These are phyloP conservation scores for Protomyctophum bolini DNA, from an alignment of 2,113 vertebrate species.

Conservation along the genomic window DNA sequence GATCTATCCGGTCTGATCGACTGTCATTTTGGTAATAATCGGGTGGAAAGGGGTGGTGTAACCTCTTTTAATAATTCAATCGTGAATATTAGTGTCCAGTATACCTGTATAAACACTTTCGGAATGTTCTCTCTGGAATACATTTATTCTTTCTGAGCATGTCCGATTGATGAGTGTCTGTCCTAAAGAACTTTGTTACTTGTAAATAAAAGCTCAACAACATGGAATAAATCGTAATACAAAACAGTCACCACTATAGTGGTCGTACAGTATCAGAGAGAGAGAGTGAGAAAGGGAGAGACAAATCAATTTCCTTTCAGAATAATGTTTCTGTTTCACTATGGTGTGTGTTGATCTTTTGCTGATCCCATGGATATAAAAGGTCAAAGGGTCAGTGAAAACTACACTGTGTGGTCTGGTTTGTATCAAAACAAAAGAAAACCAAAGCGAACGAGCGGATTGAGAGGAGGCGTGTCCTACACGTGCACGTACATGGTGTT, in stretches of 20 bases:
- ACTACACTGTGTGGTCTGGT: background rate
- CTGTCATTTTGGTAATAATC: no score
- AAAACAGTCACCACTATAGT: background rate
- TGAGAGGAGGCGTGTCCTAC: constrained; percentile 48
- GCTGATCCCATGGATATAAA: background rate
- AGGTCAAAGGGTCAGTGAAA: background rate
- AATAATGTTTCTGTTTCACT: no score
- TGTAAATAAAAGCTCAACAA: background rate
- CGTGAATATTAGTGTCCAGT: no score
- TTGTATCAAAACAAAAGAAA: background rate
- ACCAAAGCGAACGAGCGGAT: no score
- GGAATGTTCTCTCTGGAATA: no score
- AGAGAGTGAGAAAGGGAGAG: background rate
- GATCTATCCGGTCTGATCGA: no score
- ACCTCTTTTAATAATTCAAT: no score
- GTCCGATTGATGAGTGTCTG: background rate
- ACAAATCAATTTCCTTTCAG: background rate
- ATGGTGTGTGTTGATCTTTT: background rate
- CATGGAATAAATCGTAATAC: background rate
- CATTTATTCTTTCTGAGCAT: no score
- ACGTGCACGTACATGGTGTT: constrained; percentile 87
- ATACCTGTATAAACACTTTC: no score
- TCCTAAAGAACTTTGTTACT: background rate
- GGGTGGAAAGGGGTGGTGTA: no score
- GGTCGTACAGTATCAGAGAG: background rate